Conservation (phyloP, 2,797 vertebrate species). For the Cyprinella venusta region DNA sequence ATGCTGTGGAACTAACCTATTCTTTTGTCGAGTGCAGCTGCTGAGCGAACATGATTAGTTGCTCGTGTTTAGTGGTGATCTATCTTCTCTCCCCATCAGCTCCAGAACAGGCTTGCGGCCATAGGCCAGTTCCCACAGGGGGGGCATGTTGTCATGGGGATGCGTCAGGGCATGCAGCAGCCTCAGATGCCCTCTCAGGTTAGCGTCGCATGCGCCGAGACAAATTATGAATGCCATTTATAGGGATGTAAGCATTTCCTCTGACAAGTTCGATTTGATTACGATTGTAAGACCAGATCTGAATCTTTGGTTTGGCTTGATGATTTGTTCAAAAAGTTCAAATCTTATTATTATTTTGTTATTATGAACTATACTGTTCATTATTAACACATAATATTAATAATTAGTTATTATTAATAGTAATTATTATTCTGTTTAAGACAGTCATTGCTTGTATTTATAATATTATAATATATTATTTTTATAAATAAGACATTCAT, state of each 20-base stretch:
- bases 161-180: slow-evolving; percentile 84
- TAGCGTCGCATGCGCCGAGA: not conserved
- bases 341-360: too few species aligned
- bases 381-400: too few species aligned
- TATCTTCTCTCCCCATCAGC: slow-evolving; percentile 67
- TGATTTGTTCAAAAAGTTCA: too few species aligned
- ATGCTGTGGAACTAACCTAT: slow-evolving; percentile 46
- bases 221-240: not conserved
- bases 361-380: too few species aligned
- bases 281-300: not conserved
- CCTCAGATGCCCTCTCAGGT: slow-evolving; percentile 86
- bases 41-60: slow-evolving; percentile 33
- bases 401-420: too few species aligned
- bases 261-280: not conserved
- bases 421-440: too few species aligned
- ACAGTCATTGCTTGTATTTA: too few species aligned
- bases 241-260: not conserved
- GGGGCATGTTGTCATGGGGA: slow-evolving; percentile 81
- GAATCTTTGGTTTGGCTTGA: too few species aligned
- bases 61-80: slow-evolving; percentile 30
- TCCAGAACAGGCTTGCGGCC: slow-evolving; percentile 88
- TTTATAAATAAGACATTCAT: not conserved
- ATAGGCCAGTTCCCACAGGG: slow-evolving; percentile 85
- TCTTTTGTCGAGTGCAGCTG: slow-evolving; percentile 43
- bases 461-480: not conserved